These are phyloP conservation scores for Eciton burchellii DNA, from an alignment of 1,140 invertebrate species.

Conservation along the genomic window DNA sequence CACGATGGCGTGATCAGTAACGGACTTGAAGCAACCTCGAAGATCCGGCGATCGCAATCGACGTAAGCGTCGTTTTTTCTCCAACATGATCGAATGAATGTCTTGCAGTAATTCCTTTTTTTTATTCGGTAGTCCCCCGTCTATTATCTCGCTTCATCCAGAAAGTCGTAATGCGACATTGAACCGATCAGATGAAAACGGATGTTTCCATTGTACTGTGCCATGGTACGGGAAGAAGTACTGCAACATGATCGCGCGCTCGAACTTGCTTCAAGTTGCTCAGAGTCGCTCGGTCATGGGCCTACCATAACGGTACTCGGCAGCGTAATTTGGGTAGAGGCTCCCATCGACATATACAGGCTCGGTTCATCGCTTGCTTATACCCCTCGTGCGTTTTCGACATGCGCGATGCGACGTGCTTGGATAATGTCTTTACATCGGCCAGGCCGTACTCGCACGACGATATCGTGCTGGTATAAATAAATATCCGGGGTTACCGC, in stretches of 20 bases:
- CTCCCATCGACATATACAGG: conserved; percentile 52
- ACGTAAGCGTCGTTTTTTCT: background rate
- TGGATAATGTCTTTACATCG: conserved; percentile 56
- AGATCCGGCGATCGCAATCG: background rate
- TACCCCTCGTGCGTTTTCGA: conserved; percentile 39
- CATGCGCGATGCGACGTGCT: conserved; percentile 27
- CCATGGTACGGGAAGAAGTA: conserved; percentile 41
- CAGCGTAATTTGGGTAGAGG: conserved; percentile 80
- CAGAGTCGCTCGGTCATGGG: conserved; percentile 67
- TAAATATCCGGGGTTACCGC: conserved; percentile 58
- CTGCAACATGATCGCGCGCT: conserved; percentile 32
- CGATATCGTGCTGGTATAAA: conserved; percentile 32
- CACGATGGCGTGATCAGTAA: background rate
- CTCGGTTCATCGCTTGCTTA: conserved; percentile 68
- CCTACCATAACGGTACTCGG: conserved; percentile 78
- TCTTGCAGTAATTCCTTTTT: background rate
- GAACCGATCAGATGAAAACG: background rate
- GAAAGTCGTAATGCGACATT: background rate
- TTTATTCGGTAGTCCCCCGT: no score
- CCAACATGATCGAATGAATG: background rate
- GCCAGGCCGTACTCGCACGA: conserved; percentile 15
- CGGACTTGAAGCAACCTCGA: background rate
- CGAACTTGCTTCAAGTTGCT: conserved; percentile 36
- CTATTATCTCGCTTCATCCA: background rate
- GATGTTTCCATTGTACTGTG: conserved; percentile 29